Base-by-base conservation (phyloP, 2,113 vertebrate genomes). In the Maccullochella peelii region DNA sequence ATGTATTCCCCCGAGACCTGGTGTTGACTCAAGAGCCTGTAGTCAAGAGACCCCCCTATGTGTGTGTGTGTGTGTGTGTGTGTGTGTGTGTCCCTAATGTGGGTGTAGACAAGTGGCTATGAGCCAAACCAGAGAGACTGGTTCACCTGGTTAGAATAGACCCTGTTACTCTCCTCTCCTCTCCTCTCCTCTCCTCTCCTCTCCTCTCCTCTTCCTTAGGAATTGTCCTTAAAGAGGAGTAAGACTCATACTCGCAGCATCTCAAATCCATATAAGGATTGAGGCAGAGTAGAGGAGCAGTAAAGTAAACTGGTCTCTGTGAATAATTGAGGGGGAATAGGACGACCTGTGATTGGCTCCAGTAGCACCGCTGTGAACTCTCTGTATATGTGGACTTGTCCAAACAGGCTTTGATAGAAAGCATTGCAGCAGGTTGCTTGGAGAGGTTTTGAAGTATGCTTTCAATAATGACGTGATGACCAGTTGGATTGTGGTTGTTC, bases 141-240 rank as follows among this genome's bases (percentile, higher is more conserved):
- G 80, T 84, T 42, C 30, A 78, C 54, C 78, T 80, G 33, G 73
- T 86, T 65, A 25, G 61, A 75, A 62, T 1, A 73, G 10, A 74
- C 27, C 66, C 40, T 63, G 40, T 71, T 55, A 63, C 61, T 79
- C 75, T 74, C 27, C 40, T 66, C 59, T 77, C 57, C 27, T 79
- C 58, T 85, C 79, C 67, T 83, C 58, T 67, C 42, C 73, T 86
- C 59, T 73, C 68, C 66, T 79, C 75, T 74, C 27, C 40, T 66
- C 59, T 77, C 57, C 27, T 79, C 58, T 83, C 80, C 67, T 83
- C 58, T 67, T 47, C 44, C 16, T 76, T 5, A 74, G 69, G 59
- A 91, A 89, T 86, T 94, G 80, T 90, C 93, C 93, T 89, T 91
- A 92, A 88, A 93, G 80, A 93, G 93, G 82, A 86, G 89, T 86